These are phyloP conservation scores for Drosophila ananassae DNA, from an alignment of 1,140 invertebrate genomes.

Conservation along the genomic window DNA sequence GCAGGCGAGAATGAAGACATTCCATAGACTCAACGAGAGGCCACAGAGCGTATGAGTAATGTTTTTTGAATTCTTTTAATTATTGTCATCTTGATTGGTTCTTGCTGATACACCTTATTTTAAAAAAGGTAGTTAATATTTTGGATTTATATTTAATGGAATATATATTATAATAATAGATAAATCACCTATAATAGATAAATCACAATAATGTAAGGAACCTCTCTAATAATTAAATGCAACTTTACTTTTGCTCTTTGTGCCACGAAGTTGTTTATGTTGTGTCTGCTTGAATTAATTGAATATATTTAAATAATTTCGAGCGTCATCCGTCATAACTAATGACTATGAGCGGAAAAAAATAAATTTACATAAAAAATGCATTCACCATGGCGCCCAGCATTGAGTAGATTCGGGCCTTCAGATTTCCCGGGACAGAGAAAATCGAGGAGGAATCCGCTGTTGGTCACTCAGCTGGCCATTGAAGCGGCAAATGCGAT, in stretches of 20 bases:
- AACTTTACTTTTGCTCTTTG: neutral
- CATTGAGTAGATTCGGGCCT: slow-evolving; percentile 21
- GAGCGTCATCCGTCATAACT: slow-evolving; percentile 73
- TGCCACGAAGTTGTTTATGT: slow-evolving; percentile 48
- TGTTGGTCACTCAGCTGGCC: slow-evolving; percentile 63
- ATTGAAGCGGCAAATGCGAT: slow-evolving; percentile 75
- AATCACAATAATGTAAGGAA: neutral
- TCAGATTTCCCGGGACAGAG: slow-evolving; percentile 10
- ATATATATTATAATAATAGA: neutral
- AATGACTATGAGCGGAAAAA: slow-evolving; percentile 62
- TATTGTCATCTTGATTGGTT: neutral
- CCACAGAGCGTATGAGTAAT: slow-evolving; percentile 49
- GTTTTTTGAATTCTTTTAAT: neutral
- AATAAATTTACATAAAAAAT: slow-evolving; percentile 82
- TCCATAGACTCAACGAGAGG: slow-evolving; percentile 3
- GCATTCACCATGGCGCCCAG: slow-evolving; percentile 74
- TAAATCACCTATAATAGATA: neutral
- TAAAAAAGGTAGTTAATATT: neutral
- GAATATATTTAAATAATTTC: slow-evolving; percentile 81
- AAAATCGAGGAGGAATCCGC: slow-evolving; percentile 26
- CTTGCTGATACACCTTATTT: neutral
- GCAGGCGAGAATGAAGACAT: slow-evolving; percentile 24
- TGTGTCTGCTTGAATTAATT: slow-evolving; percentile 70
- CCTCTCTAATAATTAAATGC: neutral
- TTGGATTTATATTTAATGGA: neutral